Base-by-base conservation (phyloP, 2,113 vertebrate species). In the Cebus imitator region DNA sequence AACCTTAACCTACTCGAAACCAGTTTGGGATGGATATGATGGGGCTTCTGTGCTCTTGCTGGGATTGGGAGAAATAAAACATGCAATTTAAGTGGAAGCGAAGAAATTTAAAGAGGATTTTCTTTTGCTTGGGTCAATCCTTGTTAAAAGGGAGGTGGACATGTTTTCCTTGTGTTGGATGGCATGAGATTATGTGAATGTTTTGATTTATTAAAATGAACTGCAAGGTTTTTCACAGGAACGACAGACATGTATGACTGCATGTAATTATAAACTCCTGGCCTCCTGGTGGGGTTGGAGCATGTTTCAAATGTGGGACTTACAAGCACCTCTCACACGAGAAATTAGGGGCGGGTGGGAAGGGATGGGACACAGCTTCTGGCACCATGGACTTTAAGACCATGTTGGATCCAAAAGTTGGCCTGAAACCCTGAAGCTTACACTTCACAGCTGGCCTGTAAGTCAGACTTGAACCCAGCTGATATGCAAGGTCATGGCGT, bases 1-100 rank as follows among this genome's bases (percentile, higher is more conserved):
- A 94, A 95, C 98, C 98, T 98, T 95, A 93, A 89, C 95, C 95
- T 98, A 97, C 94, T 98, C 97, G 94, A 98, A 96, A 96, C 87
- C 95, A 97, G 89, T 97, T 98, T 97, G 97, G 98, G 96, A 93
- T 98, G 97, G 92, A 96, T 98, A 95, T 96, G 96, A 98, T 98
- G 97, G 97, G 98, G 98, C 98, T 98, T 98, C 85, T 98, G 91
- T 97, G 97, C 97, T 97, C 90, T 95, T 96, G 94, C 87, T 98
- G 97, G 98, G 98, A 95, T 98, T 98, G 98, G 98, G 94, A 97
- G 98, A 98, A 98, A 99, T 98, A 98, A 99, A 98, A 98, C 98
- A 97, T 97, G 94, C 25, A 73, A 98, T 98, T 98, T 98, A 98
- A 98, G 98, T 98, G 98, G 96, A 98, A 98, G 98, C 98, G 98